Base-by-base conservation (phyloP, 1,140 invertebrate species). In the Dendroctonus ponderosae region DNA sequence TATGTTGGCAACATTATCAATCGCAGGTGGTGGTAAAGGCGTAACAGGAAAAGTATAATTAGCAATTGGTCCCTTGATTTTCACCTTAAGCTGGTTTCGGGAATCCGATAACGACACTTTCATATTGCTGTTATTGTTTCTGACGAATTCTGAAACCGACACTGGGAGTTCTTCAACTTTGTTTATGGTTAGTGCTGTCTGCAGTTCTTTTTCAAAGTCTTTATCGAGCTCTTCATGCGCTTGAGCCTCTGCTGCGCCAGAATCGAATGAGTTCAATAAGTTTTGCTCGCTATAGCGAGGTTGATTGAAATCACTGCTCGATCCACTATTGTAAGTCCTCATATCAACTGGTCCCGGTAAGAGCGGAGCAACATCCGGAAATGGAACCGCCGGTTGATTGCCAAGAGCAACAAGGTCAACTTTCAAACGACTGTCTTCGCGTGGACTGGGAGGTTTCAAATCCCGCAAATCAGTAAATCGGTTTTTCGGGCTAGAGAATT, bases 51-150 rank as follows among this genome's bases (percentile, higher is more conserved):
- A 79, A 0, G 86, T 82, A 53, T 91, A 91, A 72, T 91, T 91
- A 0, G 89, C 88, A 72, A 93, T 91, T 0, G 92, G 92, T 8
- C 92, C 92, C 78, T 94, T 94, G 66, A 94, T 94, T 79, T 95
- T 95, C 0, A 95, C 88, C 77, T 94, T 94, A 0, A 94, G 76
- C 72, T 93, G 91, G 79, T 93, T 93, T 12, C 91, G 80, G 0
- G 90, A 88, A 76, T 90, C 91, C 7, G 83, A 85, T 9, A 90
- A 78, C 0, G 87, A 87, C 0, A 87, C 85, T 72, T 91, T 91
- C 5, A 79, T 85, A 71, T 81, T 84, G 70, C 78, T 78, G 8
- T 78, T 81, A 41, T 78, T 80, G 65, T 82, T 80, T 39, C 56
- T 66, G 48, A 50, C 51, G 12, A 80, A 77, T 69, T 84, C 79